Evolutionary conservation across 2,113 vertebrate species (phyloP).

Genomic region (Megaleporinus macrocephalus): DNA sequence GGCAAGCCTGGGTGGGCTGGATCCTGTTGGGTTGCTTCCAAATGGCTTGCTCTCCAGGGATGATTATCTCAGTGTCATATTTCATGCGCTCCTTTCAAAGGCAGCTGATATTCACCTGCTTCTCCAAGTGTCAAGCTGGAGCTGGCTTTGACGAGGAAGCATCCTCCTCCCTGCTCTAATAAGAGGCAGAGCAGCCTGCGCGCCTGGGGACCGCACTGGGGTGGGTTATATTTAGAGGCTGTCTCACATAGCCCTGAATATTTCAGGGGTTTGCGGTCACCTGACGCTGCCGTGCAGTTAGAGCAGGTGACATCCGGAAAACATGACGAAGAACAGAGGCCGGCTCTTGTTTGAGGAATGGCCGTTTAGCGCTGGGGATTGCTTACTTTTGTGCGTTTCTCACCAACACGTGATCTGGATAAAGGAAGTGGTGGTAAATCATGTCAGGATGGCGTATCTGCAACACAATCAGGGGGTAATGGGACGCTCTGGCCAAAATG

Average conservation of each 20-base stretch:
- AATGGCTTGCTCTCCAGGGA: not conserved
- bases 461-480: not conserved
- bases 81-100: not conserved
- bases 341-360: slow-evolving; percentile 51
- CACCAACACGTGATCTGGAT: slow-evolving; percentile 59
- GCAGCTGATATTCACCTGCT: not conserved
- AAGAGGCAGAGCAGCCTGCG: not conserved
- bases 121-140: not conserved
- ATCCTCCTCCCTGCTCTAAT: not conserved
- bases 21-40: not conserved
- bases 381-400: slow-evolving; percentile 69
- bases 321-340: slow-evolving; percentile 33
- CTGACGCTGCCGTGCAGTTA: slow-evolving; percentile 62
- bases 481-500: too few relatives aligned
- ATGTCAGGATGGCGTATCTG: slow-evolving; percentile 8
- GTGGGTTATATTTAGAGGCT: slow-evolving; percentile 73
- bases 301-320: slow-evolving; percentile 28
- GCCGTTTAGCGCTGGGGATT: slow-evolving; percentile 62
- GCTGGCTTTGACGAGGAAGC: not conserved
- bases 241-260: slow-evolving; percentile 76
- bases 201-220: slow-evolving; percentile 37
- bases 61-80: slow-evolving; percentile 10
- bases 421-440: slow-evolving; percentile 54
- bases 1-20: slow-evolving; percentile 15
- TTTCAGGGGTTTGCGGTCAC: slow-evolving; percentile 71